Base-by-base conservation (phyloP, 2,113 vertebrate genomes). In the Heterotilapia buettikoferi region DNA sequence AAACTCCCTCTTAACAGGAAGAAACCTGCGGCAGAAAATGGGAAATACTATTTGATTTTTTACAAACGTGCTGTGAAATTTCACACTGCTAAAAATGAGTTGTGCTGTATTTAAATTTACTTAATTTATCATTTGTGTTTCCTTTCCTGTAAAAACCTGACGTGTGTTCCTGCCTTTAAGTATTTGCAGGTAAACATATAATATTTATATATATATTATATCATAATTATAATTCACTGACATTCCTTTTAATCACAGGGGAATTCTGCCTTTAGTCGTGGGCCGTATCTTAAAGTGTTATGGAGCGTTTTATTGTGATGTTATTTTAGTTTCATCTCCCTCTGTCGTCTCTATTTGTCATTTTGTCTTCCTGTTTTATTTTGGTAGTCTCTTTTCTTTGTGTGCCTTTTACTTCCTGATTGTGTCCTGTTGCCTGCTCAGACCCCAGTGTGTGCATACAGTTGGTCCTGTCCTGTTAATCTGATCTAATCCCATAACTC, bases 181-280 rank as follows among this genome's bases (percentile, higher is more conserved):
- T 53, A 9, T 63, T 63, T 63, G 1, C 29, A 63, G 16, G 29
- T 33, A 6, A 33, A 63, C 9, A 63, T 63, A 19, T 33, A 61
- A 33, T 63, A 61, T 29, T 31, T 0, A 16, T 0, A 26, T 9
- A 59, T 31, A 61, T 33, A 61, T 61, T 19, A 18, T 6, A 59
- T 31, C 1, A 61, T 61, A 61, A 31, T 31, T 31, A 31, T 61
- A 61, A 61, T 61, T 10, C 2, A 33, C 57, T 18, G 57, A 61
- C 29, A 19, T 19, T 57, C 26, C 26, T 1, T 29, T 8, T 1
- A 59, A 29, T 59, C 7, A 5, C 13, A 0, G 56, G 19, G 24
- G 56, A 3, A 57, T 26, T 29, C 13, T 16, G 13, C 56, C 26
- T 16, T 31, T 6, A 9, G 26, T 18, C 54, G 7, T 8, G 53